phyloP scores from a whole-genome alignment of 2,797 vertebrate genomes.

The Centroberyx gerrardi region DNA sequence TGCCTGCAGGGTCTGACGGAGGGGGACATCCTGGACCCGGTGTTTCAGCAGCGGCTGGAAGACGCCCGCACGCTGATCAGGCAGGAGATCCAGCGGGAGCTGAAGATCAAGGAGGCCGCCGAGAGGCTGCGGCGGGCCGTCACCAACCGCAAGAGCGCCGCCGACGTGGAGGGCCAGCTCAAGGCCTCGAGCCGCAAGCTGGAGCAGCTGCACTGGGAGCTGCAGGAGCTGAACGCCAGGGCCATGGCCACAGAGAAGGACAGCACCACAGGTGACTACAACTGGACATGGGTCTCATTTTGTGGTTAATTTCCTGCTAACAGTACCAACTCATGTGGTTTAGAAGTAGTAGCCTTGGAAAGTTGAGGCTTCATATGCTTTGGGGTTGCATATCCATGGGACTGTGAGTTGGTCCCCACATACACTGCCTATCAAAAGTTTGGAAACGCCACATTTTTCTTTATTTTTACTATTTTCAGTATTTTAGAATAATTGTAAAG shows the following conservation, averaged over 20 bases:
- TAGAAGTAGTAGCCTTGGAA: background rate
- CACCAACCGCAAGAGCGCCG: conserved; percentile 91
- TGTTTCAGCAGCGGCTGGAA: conserved; percentile 90
- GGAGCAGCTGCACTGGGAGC: conserved; percentile 90
- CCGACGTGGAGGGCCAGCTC: conserved; percentile 91
- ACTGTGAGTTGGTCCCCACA: too few relatives aligned
- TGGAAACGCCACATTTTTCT: too few relatives aligned
- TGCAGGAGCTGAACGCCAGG: conserved; percentile 91
- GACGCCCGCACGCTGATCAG: conserved; percentile 88
- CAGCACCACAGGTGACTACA: conserved; percentile 53
- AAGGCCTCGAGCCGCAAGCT: conserved; percentile 92
- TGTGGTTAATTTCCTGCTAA: too few relatives aligned
- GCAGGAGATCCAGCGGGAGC: conserved; percentile 93
- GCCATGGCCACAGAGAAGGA: conserved; percentile 88
- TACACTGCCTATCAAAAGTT: too few relatives aligned
- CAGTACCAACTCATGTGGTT: background rate
- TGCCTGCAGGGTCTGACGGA: conserved; percentile 79
- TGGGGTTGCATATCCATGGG: too few relatives aligned
- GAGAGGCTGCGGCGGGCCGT: conserved; percentile 91
- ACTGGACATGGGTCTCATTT: too few relatives aligned
- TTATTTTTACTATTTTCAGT: too few relatives aligned
- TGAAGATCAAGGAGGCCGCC: conserved; percentile 96
- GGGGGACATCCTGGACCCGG: conserved; percentile 87
- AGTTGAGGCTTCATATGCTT: background rate
- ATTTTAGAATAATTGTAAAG: too few relatives aligned